Percentiles rank a stretch among this genome's conserved stretches.
phyloP scores from a whole-genome alignment of 2,888 invertebrate species.

The Orchestes rusci region DNA sequence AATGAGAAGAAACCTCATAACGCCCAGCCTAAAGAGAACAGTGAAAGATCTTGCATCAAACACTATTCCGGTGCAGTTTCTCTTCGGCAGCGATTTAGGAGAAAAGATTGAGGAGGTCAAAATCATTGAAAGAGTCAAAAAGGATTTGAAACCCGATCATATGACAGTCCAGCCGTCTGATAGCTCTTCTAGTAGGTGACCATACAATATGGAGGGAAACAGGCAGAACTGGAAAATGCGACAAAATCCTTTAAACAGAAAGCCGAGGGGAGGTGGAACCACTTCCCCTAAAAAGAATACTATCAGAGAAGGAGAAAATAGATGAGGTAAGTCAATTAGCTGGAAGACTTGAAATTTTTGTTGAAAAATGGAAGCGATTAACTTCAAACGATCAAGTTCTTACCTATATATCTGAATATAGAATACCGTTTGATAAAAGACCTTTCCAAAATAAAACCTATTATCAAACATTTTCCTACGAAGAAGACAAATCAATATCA shows the following conservation, averaged over 20 bases:
- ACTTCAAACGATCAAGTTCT: neutral
- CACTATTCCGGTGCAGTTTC: conserved; percentile 5
- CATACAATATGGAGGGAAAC: neutral
- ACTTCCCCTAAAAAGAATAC: neutral
- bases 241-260: conserved; percentile 21
- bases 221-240: neutral
- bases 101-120: conserved; percentile 8
- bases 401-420: neutral
- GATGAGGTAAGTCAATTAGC: neutral
- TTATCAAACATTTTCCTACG: neutral
- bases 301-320: neutral
- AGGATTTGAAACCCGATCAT: conserved; percentile 6
- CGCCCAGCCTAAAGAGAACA: conserved; percentile 4
- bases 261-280: conserved; percentile 5
- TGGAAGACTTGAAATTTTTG: neutral
- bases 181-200: neutral
- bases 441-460: conserved; percentile 7
- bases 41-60: conserved; percentile 12
- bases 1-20: conserved; percentile 2
- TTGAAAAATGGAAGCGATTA: neutral
- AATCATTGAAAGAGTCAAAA: conserved; percentile 3
- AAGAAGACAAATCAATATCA: neutral
- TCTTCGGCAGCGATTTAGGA: conserved; percentile 16
- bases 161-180: neutral
- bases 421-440: conserved; percentile 2